phyloP scores from a whole-genome alignment of 2,888 invertebrate genomes.

The Mesorhabditis spiculigera region DNA sequence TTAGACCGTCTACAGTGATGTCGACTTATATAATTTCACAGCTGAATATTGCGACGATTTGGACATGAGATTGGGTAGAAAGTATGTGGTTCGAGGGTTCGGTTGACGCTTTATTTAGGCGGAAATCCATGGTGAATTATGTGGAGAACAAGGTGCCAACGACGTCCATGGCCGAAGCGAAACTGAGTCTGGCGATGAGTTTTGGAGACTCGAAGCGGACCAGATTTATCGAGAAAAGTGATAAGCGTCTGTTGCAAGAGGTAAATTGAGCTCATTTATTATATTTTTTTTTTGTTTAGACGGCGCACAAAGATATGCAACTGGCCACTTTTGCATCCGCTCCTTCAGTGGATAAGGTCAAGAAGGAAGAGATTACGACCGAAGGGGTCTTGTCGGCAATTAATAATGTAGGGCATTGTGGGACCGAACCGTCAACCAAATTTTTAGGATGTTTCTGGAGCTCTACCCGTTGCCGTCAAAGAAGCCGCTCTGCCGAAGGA shows the following conservation, averaged over 20 bases:
- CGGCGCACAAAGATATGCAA: no score
- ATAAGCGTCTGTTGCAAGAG: background rate
- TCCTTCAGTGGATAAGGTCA: background rate
- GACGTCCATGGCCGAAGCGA: background rate
- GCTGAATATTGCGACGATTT: no score
- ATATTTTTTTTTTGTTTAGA: background rate
- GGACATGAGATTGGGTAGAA: no score
- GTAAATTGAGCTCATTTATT: background rate
- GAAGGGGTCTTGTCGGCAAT: background rate
- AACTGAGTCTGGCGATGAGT: background rate
- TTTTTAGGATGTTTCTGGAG: constrained; percentile 20
- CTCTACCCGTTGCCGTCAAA: constrained; percentile 27
- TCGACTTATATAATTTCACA: no score
- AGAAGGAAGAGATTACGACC: background rate
- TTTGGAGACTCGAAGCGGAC: background rate
- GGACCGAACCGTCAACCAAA: background rate
- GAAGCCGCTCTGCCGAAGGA: constrained; percentile 20
- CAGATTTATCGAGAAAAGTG: background rate
- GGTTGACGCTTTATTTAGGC: no score
- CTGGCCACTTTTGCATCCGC: no score
- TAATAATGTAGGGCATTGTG: background rate
- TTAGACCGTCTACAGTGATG: no score
- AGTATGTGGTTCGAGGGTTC: no score
- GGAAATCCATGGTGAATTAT: no score
- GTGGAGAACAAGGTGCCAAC: no score